These are phyloP conservation scores for Holothuria scabra DNA, from an alignment of 53 echinoderm and acorn worm genomes.

Conservation along the genomic window DNA sequence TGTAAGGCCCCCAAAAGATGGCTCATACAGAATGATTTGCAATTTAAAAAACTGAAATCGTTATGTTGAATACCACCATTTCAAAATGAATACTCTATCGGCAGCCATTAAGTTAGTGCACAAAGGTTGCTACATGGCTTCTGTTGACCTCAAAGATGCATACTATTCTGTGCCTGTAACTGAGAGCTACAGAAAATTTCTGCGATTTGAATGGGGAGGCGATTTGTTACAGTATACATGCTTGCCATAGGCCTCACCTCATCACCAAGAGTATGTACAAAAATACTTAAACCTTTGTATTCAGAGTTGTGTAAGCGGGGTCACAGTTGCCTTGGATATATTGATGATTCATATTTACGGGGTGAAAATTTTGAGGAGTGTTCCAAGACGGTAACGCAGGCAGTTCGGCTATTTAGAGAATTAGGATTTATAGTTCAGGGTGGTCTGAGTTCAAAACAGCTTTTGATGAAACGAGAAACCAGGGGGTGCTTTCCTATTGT, in stretches of 20 bases:
- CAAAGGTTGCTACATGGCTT: conserved; percentile 57
- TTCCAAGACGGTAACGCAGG: neutral
- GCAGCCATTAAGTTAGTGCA: conserved; percentile 51
- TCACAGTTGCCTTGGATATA: conserved; percentile 40
- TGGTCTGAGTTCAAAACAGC: conserved; percentile 55
- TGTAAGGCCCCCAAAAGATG: too few species aligned
- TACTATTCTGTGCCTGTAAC: conserved; percentile 63
- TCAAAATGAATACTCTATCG: conserved; percentile 53
- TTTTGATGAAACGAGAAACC: conserved; percentile 10
- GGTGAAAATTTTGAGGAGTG: conserved; percentile 42
- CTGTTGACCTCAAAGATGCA: conserved; percentile 60
- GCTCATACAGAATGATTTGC: too few species aligned
- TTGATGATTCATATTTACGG: conserved; percentile 51
- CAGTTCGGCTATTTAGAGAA: neutral
- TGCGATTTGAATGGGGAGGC: conserved; percentile 49
- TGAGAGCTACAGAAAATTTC: conserved; percentile 12
- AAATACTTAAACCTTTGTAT: conserved; percentile 54
- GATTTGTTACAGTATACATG: too few species aligned
- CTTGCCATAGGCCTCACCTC: conserved; percentile 50
- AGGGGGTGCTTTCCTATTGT: conserved; percentile 47
- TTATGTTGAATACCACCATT: neutral
- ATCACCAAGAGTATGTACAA: conserved; percentile 59
- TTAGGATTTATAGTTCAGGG: too few species aligned
- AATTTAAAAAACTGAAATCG: too few species aligned
- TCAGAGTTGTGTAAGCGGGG: conserved; percentile 21